phyloP scores from a whole-genome alignment of 2,113 vertebrate genomes.

The Phyllostomus discolor region DNA sequence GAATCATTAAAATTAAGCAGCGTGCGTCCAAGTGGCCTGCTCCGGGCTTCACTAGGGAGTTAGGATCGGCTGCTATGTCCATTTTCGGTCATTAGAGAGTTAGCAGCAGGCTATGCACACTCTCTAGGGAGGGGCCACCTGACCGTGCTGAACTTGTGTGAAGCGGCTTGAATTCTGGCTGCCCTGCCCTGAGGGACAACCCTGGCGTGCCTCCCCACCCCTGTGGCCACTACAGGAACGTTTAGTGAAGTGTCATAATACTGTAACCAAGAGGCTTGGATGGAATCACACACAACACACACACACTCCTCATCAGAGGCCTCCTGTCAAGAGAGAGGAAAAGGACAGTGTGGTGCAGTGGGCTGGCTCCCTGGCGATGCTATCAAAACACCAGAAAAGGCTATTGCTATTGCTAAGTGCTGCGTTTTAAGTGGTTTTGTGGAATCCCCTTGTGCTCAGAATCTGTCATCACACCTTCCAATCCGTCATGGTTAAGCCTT shows the following conservation, averaged over 20 bases:
- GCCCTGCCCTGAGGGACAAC: not conserved
- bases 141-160: not conserved
- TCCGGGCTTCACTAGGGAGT: not conserved
- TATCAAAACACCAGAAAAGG: not conserved
- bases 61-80: not conserved
- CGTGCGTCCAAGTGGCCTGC: not conserved
- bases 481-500: conserved; percentile 6
- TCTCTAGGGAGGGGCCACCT: rapidly evolving
- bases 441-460: not conserved
- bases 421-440: not conserved
- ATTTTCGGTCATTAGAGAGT: not conserved
- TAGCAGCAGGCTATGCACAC: too few species aligned
- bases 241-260: not conserved
- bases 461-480: not conserved
- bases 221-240: not conserved
- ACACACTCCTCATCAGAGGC: not conserved
- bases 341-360: not conserved
- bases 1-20: conserved; percentile 40
- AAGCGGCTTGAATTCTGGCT: not conserved
- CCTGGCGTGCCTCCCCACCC: not conserved
- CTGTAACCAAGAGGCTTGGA: not conserved
- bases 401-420: not conserved
- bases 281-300: not conserved
- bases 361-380: not conserved
- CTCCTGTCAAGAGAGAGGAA: not conserved